phyloP scores from a whole-genome alignment of 2,888 invertebrate species.

The Tenthredo notha region DNA sequence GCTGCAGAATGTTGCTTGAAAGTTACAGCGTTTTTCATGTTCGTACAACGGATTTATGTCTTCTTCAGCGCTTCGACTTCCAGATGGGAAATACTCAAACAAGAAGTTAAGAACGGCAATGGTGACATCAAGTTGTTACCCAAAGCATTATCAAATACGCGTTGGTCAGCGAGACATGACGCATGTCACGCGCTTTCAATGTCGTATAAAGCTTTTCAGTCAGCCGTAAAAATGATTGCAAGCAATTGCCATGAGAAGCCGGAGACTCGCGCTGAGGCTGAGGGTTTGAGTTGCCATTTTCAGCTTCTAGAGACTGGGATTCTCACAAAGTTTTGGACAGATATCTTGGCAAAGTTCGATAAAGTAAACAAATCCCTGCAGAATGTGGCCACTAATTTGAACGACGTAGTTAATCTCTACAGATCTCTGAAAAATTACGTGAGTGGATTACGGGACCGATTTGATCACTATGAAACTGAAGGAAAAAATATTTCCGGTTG shows the following conservation, averaged over 20 bases:
- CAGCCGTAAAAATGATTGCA: conserved; percentile 31
- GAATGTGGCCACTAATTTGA: conserved; percentile 23
- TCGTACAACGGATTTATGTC: conserved; percentile 12
- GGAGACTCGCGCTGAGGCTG: conserved; percentile 36
- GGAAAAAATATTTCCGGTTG: conserved; percentile 27
- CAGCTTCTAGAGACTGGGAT: conserved; percentile 27
- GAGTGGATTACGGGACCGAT: conserved; percentile 26
- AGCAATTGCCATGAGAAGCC: conserved; percentile 35
- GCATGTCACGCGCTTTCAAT: conserved; percentile 22
- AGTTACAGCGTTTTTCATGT: conserved; percentile 56
- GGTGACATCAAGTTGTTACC: conserved; percentile 38
- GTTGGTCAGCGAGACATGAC: conserved; percentile 30
- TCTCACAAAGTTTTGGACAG: conserved; percentile 21
- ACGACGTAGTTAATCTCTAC: conserved; percentile 12
- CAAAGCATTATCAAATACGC: conserved; percentile 12
- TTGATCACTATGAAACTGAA: conserved; percentile 27
- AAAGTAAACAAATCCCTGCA: conserved; percentile 18
- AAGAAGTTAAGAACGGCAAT: conserved; percentile 11
- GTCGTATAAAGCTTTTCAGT: conserved; percentile 28
- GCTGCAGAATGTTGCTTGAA: conserved; percentile 56
- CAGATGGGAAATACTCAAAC: conserved; percentile 54
- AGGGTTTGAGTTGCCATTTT: conserved; percentile 26
- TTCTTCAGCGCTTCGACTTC: conserved; percentile 56
- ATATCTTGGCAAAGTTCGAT: conserved; percentile 23
- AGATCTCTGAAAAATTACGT: conserved; percentile 18